Evolutionary conservation across 2,797 vertebrate species (phyloP), one percentile per base, ranked within the genome.

Genomic region (Synanceia verrucosa): DNA sequence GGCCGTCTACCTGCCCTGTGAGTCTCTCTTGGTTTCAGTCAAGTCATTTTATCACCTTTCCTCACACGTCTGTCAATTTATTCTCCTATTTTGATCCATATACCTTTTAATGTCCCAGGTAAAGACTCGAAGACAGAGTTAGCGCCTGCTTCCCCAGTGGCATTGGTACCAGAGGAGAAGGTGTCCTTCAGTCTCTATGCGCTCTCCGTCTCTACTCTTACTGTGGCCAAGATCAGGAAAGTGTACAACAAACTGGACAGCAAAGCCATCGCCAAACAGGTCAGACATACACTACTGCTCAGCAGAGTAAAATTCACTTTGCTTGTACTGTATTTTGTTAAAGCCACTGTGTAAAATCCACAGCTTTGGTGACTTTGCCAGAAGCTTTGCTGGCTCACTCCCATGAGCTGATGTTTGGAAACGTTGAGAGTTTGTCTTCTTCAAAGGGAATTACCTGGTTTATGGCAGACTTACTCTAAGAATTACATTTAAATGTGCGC

Each of bases 231-330:
- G 87, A 98, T 99, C 88, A 93, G 98, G 73, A 99, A 99, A 78
- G 94, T 96, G 73, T 99, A 99, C 92, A 99, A 99, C 92, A 99
- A 99, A 66, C 86, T 99, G 90, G 98, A 99, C 82, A 98, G 97
- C 91, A 99, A 99, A 93, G 97, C 98, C 85, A 98, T 99, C 36
- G 97, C 98, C 56, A 99, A 99, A 70, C 98, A 99, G 97, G 98
- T 92, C 19, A 64, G 82, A 53, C 26, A 13, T 51, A 41, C 9
- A 41, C 7, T 31, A 5, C 44, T 6, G 47, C 18, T 10, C 1
- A 0, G 18, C 2, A 0, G 16, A 21, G 7, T 13, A 0, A 28
- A 13, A 21, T 2, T 55, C 9, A 0, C 10, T 9, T 9, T 14
- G 6, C 10, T 19, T n/a, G 6, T 18, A 19, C 13, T 44, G 24